Evolutionary conservation across 53 echinoderm and acorn worm species (phyloP), one percentile per base, ranked within the genome.

Genomic region (Holothuria scabra): DNA sequence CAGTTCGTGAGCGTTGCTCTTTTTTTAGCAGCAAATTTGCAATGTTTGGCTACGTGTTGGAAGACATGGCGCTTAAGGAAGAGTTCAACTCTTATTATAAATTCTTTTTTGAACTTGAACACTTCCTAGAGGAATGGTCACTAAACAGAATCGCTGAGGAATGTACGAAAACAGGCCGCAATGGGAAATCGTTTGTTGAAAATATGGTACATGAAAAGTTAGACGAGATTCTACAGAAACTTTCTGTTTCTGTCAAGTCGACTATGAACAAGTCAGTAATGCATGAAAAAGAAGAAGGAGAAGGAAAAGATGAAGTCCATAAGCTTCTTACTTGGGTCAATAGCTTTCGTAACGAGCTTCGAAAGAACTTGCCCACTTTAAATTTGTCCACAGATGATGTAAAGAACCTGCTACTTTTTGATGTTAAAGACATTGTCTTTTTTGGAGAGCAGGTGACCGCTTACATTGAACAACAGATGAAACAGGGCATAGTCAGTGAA

Each of bases 41-140:
- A 24, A 23, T 81, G 44, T 63, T 81, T 19, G 81, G 81, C 9
- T 18, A 81, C 24, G 81, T 81, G 21, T 81, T 81, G 30, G 46
- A 81, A 37, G 81, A 81, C 35, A 81, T 81, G 25, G 81, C 81
- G 8, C 44, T 14, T 1, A 81, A 81, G 64, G 81, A 64, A 60
- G 81, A 62, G 20, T 81, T 81, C 26, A 44, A 12, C 26, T 61
- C 38, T 21, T 81, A 81, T 14, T 81, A 63, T 46, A 81, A 81
- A 28, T 81, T 38, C 49, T 22, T 81, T 34, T 81, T 81, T 13
- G 81, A 81, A 34, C 25, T 63, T 24, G 65, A 81, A 48, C 10
- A 32, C 16, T 81, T 81, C 41, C 25, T 81, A 12, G 62, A 81
- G 46, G 64, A 63, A 33, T 81, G 81, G 81, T 78, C 78, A 1